phyloP scores from a whole-genome alignment of 2,888 invertebrate species.

The Tenthredo mesomela region DNA sequence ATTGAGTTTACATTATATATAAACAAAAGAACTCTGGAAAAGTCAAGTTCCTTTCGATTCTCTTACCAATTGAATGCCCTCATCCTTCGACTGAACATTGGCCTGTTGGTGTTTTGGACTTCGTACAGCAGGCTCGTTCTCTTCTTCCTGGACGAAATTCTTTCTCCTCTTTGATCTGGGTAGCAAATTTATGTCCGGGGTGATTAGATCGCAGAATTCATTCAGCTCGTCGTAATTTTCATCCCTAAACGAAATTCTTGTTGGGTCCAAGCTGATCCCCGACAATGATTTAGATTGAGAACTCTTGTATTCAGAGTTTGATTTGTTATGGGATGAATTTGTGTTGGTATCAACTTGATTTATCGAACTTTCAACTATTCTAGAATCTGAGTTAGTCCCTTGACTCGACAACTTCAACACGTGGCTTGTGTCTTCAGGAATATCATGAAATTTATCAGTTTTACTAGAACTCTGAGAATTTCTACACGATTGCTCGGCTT shows the following conservation, averaged over 20 bases:
- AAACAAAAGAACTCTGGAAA: not conserved
- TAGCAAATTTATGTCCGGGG: conserved; percentile 72
- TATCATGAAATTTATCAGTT: conserved; percentile 56
- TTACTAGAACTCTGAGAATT: conserved; percentile 56
- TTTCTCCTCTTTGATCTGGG: conserved; percentile 69
- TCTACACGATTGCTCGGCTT: conserved; percentile 57
- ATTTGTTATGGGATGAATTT: conserved; percentile 40
- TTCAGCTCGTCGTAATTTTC: conserved; percentile 69
- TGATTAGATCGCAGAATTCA: conserved; percentile 72
- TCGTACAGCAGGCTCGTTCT: conserved; percentile 42
- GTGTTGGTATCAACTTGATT: conserved; percentile 31
- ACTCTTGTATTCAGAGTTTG: conserved; percentile 61
- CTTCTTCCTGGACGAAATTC: conserved; percentile 54
- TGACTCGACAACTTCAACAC: conserved; percentile 58
- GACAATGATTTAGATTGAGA: conserved; percentile 64
- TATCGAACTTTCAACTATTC: conserved; percentile 58
- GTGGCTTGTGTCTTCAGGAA: conserved; percentile 60
- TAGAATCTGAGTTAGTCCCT: conserved; percentile 52
- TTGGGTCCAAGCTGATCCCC: conserved; percentile 69
- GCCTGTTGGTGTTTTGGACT: conserved; percentile 53
- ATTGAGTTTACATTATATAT: not conserved
- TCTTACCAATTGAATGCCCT: conserved; percentile 63
- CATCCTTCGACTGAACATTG: conserved; percentile 53
- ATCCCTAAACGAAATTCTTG: conserved; percentile 73
- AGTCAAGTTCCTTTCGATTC: not conserved